Evolutionary conservation across 1,140 invertebrate species (phyloP).

Genomic region (Drosophila kurseongensis): DNA sequence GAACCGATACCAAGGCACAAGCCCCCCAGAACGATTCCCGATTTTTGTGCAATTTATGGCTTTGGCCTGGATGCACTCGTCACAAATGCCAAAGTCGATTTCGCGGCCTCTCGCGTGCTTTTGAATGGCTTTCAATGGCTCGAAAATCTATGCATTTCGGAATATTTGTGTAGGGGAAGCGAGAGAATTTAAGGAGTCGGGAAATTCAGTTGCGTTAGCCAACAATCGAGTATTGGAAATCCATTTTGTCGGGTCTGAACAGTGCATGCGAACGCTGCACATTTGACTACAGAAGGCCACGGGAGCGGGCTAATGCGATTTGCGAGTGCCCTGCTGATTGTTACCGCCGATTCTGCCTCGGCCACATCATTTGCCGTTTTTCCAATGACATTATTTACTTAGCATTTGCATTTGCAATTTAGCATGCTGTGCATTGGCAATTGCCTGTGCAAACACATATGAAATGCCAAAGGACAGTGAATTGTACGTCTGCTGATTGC

Average conservation of each 20-base stretch:
- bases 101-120: conserved; percentile 53
- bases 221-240: conserved; percentile 33
- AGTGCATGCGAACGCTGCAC: conserved; percentile 33
- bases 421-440: conserved; percentile 55
- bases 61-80: conserved; percentile 66
- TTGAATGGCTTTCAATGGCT: conserved; percentile 20
- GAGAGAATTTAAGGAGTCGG: conserved; percentile 18
- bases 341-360: conserved; percentile 54
- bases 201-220: neutral
- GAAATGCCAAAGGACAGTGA: conserved; percentile 29
- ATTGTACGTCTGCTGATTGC: conserved; percentile 63
- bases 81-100: conserved; percentile 73
- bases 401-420: conserved; percentile 63
- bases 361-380: conserved; percentile 69
- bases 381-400: conserved; percentile 64
- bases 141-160: conserved; percentile 24
- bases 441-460: conserved; percentile 36
- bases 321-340: conserved; percentile 59
- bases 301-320: conserved; percentile 62
- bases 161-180: conserved; percentile 5
- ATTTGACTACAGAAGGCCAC: conserved; percentile 61
- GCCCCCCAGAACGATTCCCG: conserved; percentile 10
- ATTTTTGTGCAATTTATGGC: conserved; percentile 71
- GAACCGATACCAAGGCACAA: conserved; percentile 20
- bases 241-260: conserved; percentile 17